phyloP scores from a whole-genome alignment of 2,888 invertebrate genomes.

The Aethes cnicana region DNA sequence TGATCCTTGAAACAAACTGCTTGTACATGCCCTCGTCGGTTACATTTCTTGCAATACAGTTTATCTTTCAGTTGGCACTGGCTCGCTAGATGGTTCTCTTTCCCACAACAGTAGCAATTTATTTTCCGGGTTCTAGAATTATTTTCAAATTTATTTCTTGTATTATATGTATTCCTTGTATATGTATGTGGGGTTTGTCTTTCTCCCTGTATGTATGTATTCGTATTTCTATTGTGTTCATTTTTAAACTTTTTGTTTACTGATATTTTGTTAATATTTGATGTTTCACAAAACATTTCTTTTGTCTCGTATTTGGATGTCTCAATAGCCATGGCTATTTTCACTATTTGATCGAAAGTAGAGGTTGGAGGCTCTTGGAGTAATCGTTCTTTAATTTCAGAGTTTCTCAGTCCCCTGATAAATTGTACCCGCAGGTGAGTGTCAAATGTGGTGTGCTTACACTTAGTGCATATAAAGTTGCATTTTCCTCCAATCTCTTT shows the following conservation, averaged over 20 bases:
- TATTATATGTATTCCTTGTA: background rate
- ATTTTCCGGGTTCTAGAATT: background rate
- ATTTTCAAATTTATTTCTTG: background rate
- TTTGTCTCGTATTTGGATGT: conserved; percentile 2
- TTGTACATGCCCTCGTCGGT: background rate
- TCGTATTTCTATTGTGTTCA: too few species aligned
- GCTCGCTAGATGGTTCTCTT: background rate
- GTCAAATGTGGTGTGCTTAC: conserved; percentile 16
- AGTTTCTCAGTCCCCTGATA: conserved; percentile 14
- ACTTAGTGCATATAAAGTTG: conserved; percentile 24
- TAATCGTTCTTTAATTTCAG: conserved; percentile 25
- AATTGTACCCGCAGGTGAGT: conserved; percentile 25
- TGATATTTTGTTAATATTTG: conserved; percentile 2
- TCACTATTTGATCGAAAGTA: background rate
- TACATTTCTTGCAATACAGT: background rate
- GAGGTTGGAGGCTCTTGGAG: conserved; percentile 14
- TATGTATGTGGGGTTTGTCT: background rate
- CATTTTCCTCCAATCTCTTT: conserved; percentile 27
- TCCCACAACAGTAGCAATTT: background rate
- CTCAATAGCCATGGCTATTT: conserved; percentile 8
- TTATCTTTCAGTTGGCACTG: background rate
- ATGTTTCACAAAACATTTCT: background rate
- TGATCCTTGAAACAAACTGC: background rate
- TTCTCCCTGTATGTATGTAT: too few species aligned
- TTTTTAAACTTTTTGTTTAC: background rate